Evolutionary conservation across 2,888 invertebrate species (phyloP).

Genomic region (Dicyrtoma fusca): DNA sequence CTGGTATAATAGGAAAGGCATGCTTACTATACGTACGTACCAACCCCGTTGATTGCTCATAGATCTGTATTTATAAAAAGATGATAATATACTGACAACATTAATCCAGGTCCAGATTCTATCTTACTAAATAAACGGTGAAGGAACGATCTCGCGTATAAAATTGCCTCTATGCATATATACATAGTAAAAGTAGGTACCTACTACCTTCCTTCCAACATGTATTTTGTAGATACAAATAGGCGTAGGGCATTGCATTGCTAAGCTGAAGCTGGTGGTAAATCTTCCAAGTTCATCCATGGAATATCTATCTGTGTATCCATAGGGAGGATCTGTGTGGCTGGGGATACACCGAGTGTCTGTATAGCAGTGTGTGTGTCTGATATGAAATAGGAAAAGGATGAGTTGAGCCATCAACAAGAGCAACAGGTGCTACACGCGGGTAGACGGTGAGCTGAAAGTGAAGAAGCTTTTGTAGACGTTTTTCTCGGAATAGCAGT

Average conservation of each 20-base stretch:
- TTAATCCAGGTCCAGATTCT: not conserved
- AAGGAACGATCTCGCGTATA: too few relatives aligned
- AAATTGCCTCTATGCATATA: too few relatives aligned
- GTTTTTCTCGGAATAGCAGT: constrained; percentile 15
- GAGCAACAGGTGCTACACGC: constrained; percentile 42
- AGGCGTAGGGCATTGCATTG: too few relatives aligned
- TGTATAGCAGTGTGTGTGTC: not conserved
- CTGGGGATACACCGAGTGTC: not conserved
- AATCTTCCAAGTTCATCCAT: not conserved
- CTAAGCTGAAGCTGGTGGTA: not conserved
- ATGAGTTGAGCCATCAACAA: constrained; percentile 37
- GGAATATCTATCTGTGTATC: not conserved
- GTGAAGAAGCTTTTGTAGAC: constrained; percentile 19
- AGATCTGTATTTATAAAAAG: not conserved
- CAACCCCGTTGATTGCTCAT: not conserved
- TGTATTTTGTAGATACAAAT: too few relatives aligned
- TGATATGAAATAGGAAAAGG: constrained; percentile 1
- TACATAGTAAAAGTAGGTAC: too few relatives aligned
- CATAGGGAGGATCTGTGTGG: constrained; percentile 11
- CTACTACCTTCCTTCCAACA: too few relatives aligned
- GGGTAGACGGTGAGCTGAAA: not conserved
- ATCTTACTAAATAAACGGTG: too few relatives aligned
- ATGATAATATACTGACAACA: not conserved
- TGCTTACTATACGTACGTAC: too few relatives aligned
- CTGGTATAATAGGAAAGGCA: too few relatives aligned